Evolutionary conservation across 1,140 invertebrate genomes (phyloP), one percentile per base, ranked within the genome.

Genomic region (Rhizoglyphus robini): DNA sequence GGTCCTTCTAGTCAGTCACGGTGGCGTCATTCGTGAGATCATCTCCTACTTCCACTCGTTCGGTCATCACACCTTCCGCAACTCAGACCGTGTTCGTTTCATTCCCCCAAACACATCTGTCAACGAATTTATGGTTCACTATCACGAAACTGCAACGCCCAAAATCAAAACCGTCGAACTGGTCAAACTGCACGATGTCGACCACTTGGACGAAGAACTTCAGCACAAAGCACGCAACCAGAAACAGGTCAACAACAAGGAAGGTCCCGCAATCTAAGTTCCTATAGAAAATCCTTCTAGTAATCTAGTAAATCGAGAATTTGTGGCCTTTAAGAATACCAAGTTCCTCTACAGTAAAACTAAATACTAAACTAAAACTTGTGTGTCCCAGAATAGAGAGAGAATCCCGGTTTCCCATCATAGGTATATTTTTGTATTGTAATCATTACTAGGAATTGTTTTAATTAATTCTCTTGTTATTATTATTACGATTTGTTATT

Each of bases 1-100:
- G 27, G 25, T 67, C 13, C 20, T 68, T 23, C 62, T 68, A 18
- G 67, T 68, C 18, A 30, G 58, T 48, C 67, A 68, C 46, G 67
- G 67, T 27, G 67, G 67, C 2, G 65, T 66, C 20, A 62, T 68
- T 30, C 65, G 67, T 5, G 54, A 68, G 31, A 60, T 67, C 13
- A 63, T 67, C 5, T 32, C 32, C 31, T 66, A 25, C 32, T 62
- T 68, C 48, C 15, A 30, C 8, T 54, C 51, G 23, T 46, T 46
- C 41, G 41, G 41, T 23, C 41, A 46, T 46, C 41, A 46, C 41
- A 15, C 41, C 41, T 46, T 54, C 20, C 15, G 5, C 23, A 8
- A 8, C 8, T 5, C 8, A 5, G 23, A 51, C 13, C 47, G 13
- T 4, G 23, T n/a, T n/a, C n/a, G n/a, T 4, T 31, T 48, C 3